Conservation (phyloP, 2,888 invertebrate species). For the Smittia sp. region DNA sequence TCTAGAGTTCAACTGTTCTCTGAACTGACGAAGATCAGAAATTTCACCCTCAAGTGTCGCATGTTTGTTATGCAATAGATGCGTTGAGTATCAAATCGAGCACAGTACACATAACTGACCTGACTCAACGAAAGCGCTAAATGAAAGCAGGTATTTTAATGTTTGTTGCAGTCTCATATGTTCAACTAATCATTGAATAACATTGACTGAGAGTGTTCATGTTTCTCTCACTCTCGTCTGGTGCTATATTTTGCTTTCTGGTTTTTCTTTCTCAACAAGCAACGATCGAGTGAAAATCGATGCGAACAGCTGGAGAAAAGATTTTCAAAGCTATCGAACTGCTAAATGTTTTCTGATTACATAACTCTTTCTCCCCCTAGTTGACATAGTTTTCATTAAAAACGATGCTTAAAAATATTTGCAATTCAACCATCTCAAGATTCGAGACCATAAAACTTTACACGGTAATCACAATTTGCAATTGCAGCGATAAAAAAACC, state of each 20-base stretch:
- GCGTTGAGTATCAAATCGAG: constrained; percentile 11
- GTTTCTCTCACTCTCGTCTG: not conserved
- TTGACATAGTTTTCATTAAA: not conserved
- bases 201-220: not conserved
- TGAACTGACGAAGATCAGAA: no score
- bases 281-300: no score
- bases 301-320: not conserved
- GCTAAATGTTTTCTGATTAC: not conserved
- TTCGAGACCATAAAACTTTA: no score
- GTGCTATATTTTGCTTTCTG: no score
- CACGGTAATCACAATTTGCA: no score
- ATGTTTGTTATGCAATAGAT: constrained; percentile 25
- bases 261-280: no score
- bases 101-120: constrained; percentile 37
- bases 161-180: not conserved
- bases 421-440: no score
- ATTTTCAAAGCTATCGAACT: not conserved
- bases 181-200: constrained; percentile 6
- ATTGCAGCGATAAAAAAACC: no score
- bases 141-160: constrained; percentile 22
- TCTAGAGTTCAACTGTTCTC: no score
- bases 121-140: constrained; percentile 30
- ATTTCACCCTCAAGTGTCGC: not conserved
- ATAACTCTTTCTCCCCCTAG: not conserved
- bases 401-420: not conserved